Evolutionary conservation across 1,140 invertebrate species (phyloP).

Genomic region (Plectrocnemia conspersa): DNA sequence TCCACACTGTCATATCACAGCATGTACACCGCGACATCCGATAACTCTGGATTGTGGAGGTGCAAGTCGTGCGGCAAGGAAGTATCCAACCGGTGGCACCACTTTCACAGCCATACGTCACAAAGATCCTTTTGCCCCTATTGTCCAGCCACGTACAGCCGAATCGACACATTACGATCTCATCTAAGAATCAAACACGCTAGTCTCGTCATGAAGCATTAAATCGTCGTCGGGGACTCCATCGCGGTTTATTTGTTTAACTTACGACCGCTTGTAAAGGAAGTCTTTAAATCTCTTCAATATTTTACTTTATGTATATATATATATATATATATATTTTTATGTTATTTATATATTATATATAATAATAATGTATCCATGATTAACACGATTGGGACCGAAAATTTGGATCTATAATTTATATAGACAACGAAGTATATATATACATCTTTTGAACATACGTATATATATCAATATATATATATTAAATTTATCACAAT

Average conservation of each 20-base stretch:
- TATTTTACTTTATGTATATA: neutral
- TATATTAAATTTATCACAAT: too few species aligned
- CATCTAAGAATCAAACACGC: slow-evolving; percentile 71
- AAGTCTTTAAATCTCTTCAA: neutral
- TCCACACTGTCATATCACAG: slow-evolving; percentile 65
- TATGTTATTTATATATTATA: neutral
- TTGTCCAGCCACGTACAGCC: slow-evolving; percentile 78
- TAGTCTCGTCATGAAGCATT: slow-evolving; percentile 54
- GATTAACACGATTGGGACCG: too few species aligned
- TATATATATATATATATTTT: neutral
- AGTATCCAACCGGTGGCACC: slow-evolving; percentile 82
- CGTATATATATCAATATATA: too few species aligned
- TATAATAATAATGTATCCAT: too few species aligned
- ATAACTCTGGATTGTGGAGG: slow-evolving; percentile 64
- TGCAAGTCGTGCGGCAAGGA: slow-evolving; percentile 79
- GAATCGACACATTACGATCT: slow-evolving; percentile 74
- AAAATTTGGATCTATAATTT: too few species aligned
- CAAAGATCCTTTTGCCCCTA: slow-evolving; percentile 75
- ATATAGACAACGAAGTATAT: too few species aligned
- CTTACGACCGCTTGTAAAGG: neutral
- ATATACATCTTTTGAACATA: too few species aligned
- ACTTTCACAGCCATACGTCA: slow-evolving; percentile 76
- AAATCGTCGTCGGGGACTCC: slow-evolving; percentile 29
- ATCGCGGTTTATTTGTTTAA: neutral
- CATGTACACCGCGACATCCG: slow-evolving; percentile 69